phyloP scores from a whole-genome alignment of 2,888 invertebrate genomes.

The Nomada fucata region DNA sequence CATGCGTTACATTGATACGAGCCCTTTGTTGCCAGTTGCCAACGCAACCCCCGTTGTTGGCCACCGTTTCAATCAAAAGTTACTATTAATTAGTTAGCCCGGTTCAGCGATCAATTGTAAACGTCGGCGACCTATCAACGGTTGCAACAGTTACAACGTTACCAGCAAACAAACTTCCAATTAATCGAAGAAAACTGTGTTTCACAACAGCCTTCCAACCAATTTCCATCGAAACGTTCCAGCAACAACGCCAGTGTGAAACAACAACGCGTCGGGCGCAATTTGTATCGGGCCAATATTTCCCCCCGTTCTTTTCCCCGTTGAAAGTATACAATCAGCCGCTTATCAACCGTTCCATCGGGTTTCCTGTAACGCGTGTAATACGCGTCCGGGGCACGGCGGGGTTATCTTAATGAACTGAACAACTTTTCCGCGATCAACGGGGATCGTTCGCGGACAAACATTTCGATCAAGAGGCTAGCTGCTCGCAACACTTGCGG shows the following conservation, averaged over 20 bases:
- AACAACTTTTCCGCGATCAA: conserved; percentile 49
- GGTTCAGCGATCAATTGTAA: not conserved
- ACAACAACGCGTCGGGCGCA: conserved; percentile 1
- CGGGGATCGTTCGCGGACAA: not conserved
- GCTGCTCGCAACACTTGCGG: conserved; percentile 44
- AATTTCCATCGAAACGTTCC: conserved; percentile 37
- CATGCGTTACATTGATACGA: not conserved
- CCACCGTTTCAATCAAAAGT: not conserved
- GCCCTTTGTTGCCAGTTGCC: not conserved
- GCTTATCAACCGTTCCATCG: conserved; percentile 26
- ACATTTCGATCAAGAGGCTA: not conserved
- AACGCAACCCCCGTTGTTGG: not conserved
- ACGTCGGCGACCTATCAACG: not conserved
- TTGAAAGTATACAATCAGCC: not conserved
- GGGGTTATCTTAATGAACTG: conserved; percentile 43
- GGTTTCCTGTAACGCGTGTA: conserved; percentile 10
- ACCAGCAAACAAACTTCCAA: conserved; percentile 20
- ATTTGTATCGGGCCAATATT: conserved; percentile 11
- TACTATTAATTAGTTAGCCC: conserved; percentile 17
- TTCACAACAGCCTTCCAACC: conserved; percentile 12
- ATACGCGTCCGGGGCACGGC: conserved; percentile 17
- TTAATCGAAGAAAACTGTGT: conserved; percentile 50
- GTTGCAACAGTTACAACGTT: conserved; percentile 7
- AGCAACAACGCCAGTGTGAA: not conserved
- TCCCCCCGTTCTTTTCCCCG: not conserved